Percentiles rank a stretch among this genome's conserved stretches.
Evolutionary conservation across 2,113 vertebrate species (phyloP).

Genomic region (Seriola quinqueradiata): DNA sequence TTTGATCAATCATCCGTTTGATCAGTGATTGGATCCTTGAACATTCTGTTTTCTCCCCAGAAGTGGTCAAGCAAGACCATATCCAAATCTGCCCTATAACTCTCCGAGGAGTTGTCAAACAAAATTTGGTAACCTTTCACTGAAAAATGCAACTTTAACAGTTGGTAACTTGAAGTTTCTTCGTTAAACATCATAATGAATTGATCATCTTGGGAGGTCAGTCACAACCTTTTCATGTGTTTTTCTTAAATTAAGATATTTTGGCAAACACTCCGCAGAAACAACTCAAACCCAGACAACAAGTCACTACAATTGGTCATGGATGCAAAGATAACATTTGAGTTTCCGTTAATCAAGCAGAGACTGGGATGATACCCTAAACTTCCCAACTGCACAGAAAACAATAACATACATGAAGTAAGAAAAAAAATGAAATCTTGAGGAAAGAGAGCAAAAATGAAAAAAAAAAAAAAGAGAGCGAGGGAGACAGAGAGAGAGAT

Average conservation of each 20-base stretch:
- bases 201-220: background rate
- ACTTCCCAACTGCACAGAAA: constrained; percentile 21
- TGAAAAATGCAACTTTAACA: background rate
- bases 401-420: constrained; percentile 5
- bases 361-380: background rate
- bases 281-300: constrained; percentile 9
- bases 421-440: constrained; percentile 10
- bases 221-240: background rate
- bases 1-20: constrained; percentile 1
- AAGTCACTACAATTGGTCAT: constrained; percentile 11
- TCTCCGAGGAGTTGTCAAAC: background rate
- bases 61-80: background rate
- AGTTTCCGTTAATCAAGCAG: background rate
- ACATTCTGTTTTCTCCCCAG: background rate
- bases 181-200: background rate
- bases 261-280: constrained; percentile 6
- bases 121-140: background rate
- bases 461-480: constrained; percentile 6
- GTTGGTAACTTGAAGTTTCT: background rate
- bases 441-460: constrained; percentile 5
- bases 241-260: constrained; percentile 12
- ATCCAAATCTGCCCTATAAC: constrained; percentile 1
- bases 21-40: background rate
- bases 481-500: constrained; percentile 37
- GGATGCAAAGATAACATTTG: constrained; percentile 11